phyloP scores from a whole-genome alignment of 1,140 invertebrate genomes.

The Potamilus streckersoni region DNA sequence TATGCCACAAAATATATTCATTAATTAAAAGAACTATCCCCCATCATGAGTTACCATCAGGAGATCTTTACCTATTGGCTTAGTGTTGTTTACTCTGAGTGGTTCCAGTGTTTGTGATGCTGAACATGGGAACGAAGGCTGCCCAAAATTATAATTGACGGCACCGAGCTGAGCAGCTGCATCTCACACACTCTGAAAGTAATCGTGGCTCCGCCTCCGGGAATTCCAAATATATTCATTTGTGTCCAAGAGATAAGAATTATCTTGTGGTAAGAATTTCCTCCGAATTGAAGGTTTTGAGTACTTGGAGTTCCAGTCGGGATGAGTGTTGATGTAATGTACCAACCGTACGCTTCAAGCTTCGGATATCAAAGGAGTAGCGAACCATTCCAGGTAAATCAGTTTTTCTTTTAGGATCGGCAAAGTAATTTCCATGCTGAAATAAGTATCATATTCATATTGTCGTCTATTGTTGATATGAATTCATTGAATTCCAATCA shows the following conservation, averaged over 20 bases:
- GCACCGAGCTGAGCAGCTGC: too few species aligned
- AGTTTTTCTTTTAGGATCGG: constrained; percentile 25
- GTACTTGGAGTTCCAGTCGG: constrained; percentile 24
- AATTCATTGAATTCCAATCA: constrained; percentile 30
- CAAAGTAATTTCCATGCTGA: constrained; percentile 21
- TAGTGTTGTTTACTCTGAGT: too few species aligned
- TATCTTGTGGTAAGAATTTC: constrained; percentile 34
- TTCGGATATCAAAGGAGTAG: constrained; percentile 38
- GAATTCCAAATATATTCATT: constrained; percentile 28
- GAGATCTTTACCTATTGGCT: too few species aligned
- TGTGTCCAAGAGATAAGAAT: constrained; percentile 27
- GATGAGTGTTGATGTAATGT: constrained; percentile 34
- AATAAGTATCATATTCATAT: constrained; percentile 21
- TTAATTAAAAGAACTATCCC: too few species aligned
- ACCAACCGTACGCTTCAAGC: constrained; percentile 29
- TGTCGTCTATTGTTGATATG: constrained; percentile 13
- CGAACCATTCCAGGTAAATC: constrained; percentile 33
- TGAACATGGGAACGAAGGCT: too few species aligned
- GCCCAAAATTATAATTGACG: too few species aligned
- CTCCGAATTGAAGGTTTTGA: constrained; percentile 27
- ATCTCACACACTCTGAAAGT: too few species aligned
- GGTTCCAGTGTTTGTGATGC: too few species aligned
- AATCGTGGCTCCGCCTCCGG: background rate
- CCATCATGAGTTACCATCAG: too few species aligned
- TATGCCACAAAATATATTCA: too few species aligned